Evolutionary conservation across 2,888 invertebrate species (phyloP).

Genomic region (Tachystola acroxantha): DNA sequence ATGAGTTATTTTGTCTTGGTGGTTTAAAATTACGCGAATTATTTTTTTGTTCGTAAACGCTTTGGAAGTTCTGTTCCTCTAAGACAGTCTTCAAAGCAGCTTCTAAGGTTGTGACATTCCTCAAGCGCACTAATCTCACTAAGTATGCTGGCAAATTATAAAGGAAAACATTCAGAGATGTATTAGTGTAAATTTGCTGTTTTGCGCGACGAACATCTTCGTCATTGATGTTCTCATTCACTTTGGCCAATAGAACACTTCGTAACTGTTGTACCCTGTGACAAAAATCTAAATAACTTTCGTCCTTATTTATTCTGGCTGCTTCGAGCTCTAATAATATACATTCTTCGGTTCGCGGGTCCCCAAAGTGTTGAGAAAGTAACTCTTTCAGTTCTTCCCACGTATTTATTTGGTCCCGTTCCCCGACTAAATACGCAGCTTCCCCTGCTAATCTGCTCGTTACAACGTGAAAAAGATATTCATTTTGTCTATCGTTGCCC

Average conservation of each 20-base stretch:
- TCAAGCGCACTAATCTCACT: slow-evolving; percentile 1
- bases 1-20: slow-evolving; percentile 5
- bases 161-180: slow-evolving; percentile 5
- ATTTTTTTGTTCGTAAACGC: background rate
- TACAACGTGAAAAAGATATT: too few relatives aligned
- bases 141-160: slow-evolving; percentile 6
- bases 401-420: too few relatives aligned
- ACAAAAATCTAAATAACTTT: too few relatives aligned
- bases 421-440: too few relatives aligned
- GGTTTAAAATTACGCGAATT: slow-evolving; percentile 2
- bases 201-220: background rate
- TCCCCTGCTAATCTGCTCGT: too few relatives aligned
- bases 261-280: too few relatives aligned
- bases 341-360: too few relatives aligned
- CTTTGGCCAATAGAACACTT: background rate
- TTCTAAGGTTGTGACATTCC: background rate
- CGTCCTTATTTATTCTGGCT: too few relatives aligned
- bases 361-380: too few relatives aligned
- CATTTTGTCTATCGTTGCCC: too few relatives aligned
- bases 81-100: background rate
- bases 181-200: slow-evolving; percentile 4
- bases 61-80: background rate
- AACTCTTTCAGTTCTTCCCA: too few relatives aligned
- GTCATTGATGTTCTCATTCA: background rate
- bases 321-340: too few relatives aligned